These are phyloP conservation scores for Ophonus ardosiacus DNA, from an alignment of 2,888 invertebrate genomes.

Conservation along the genomic window DNA sequence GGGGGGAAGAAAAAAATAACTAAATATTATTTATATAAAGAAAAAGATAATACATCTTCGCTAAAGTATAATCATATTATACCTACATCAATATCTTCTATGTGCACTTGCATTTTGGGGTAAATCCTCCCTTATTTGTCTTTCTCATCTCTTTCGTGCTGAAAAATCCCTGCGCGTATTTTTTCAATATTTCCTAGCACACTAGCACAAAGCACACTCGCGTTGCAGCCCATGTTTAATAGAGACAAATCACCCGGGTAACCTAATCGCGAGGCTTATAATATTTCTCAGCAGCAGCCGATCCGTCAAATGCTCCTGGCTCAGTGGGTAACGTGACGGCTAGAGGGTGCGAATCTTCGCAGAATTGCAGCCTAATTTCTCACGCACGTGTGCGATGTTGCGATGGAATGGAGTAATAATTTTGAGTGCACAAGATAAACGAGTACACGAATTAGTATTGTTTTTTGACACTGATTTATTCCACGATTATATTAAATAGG, in stretches of 20 bases:
- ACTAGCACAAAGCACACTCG: not conserved
- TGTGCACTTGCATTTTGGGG: not conserved
- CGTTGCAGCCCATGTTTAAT: conserved; percentile 42
- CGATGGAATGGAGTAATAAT: conserved; percentile 7
- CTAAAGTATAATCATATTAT: not conserved
- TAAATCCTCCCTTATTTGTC: not conserved
- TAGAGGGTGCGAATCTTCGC: conserved; percentile 35
- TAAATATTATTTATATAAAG: no score
- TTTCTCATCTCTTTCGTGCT: not conserved
- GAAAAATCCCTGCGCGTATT: not conserved
- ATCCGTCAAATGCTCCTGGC: conserved; percentile 48
- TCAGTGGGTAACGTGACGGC: not conserved
- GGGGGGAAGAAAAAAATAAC: no score
- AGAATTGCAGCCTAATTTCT: conserved; percentile 35
- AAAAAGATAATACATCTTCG: not conserved
- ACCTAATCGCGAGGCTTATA: conserved; percentile 55
- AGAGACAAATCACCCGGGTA: conserved; percentile 58
- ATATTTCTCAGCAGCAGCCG: conserved; percentile 54
- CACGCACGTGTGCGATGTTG: conserved; percentile 20
- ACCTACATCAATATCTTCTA: not conserved
- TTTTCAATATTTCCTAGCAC: conserved; percentile 50
- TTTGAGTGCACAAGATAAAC: conserved; percentile 7
- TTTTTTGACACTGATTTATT: not conserved
- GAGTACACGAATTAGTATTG: not conserved
- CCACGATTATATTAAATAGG: no score